These are phyloP conservation scores for Neodiprion lecontei DNA, from an alignment of 1,140 invertebrate species.

Conservation along the genomic window DNA sequence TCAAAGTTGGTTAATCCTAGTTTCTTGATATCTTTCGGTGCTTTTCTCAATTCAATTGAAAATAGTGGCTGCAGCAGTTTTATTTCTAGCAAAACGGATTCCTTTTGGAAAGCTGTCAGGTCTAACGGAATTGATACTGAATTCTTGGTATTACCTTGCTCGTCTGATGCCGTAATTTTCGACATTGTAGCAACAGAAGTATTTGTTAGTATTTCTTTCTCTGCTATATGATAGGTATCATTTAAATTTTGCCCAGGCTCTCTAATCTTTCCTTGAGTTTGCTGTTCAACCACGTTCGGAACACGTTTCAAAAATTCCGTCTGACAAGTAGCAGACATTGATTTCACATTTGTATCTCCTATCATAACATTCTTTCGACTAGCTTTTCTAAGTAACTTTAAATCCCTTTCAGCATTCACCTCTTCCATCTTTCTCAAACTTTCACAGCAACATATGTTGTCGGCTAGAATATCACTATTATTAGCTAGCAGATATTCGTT, in stretches of 20 bases:
- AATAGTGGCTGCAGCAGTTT: background rate
- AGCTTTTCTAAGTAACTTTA: background rate
- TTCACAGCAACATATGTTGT: background rate
- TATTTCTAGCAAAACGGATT: background rate
- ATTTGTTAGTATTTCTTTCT: too few species aligned
- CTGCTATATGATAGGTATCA: too few species aligned
- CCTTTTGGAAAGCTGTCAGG: background rate
- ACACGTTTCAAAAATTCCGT: background rate
- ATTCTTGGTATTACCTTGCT: too few species aligned
- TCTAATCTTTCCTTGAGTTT: too few species aligned
- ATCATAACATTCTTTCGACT: background rate
- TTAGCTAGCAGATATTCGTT: background rate
- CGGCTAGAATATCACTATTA: background rate
- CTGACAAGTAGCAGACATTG: background rate
- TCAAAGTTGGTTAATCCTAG: background rate
- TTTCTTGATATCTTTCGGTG: background rate
- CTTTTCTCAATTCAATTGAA: background rate
- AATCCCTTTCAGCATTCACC: background rate
- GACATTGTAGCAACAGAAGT: too few species aligned
- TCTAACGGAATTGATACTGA: too few species aligned
- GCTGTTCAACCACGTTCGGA: background rate
- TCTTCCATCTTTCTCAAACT: background rate
- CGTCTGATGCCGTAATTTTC: too few species aligned
- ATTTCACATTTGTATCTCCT: background rate
- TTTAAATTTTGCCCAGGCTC: too few species aligned